Evolutionary conservation across 2,888 invertebrate genomes (phyloP), one percentile per base, ranked within the genome.

Genomic region (Daptonema setosum): DNA sequence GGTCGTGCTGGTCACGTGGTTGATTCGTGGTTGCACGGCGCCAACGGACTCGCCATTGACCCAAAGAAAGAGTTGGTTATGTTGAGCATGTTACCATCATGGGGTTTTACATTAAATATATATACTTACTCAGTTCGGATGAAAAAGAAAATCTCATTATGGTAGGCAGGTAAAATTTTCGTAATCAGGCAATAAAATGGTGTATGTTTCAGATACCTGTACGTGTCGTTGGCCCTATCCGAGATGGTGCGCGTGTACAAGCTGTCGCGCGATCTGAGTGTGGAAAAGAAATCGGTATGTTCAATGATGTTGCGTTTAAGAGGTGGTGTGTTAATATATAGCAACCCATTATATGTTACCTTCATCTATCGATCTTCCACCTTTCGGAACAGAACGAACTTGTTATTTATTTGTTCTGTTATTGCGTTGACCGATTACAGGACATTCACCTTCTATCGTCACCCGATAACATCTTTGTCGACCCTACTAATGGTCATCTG

Each of bases 391-490:
- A n/a, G n/a, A n/a, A n/a, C n/a, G n/a, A n/a, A n/a, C n/a, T n/a
- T n/a, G n/a, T n/a, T n/a, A n/a, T n/a, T n/a, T n/a, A n/a, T n/a
- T n/a, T n/a, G n/a, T n/a, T n/a, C n/a, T n/a, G n/a, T n/a, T n/a
- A n/a, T n/a, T n/a, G n/a, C n/a, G n/a, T n/a, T n/a, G n/a, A n/a
- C n/a, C n/a, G n/a, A 3, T 53, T 41, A 2, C 48, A 58, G 57
- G 66, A 67, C 29, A 64, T 67, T 28, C 60, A 62, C 47, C 56
- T 67, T 25, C 58, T 67, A 51, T 61, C 65, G 1, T 62, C 63
- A 22, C 59, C 61, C 2, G 59, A 62, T 52, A 59, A 60, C 14
- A 28, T 62, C 22, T 57, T 50, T 25, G 48, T 60, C 25, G 62
- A 62, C 30, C 24, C 35, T 17, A 50, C 51, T 25, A 53, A 43